Base-by-base conservation (phyloP, 2,113 vertebrate species). In the Eublepharis macularius region DNA sequence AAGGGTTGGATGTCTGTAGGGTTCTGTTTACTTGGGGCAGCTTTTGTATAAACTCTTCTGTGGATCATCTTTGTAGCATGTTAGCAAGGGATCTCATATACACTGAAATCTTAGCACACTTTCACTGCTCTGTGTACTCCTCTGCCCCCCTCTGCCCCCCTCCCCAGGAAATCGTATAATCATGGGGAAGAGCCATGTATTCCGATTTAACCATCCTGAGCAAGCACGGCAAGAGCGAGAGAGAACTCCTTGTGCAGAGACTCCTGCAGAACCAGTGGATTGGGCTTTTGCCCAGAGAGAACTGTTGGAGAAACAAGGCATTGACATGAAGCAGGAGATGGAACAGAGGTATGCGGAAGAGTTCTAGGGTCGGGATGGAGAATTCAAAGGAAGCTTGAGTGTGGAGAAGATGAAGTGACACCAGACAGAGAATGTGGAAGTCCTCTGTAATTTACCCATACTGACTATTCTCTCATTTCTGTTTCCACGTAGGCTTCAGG, bases 251-350 rank as follows among this genome's bases (percentile, higher is more conserved):
- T 98, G 98, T 0, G 97, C 98, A 0, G 98, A 99, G 86, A 98
- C 98, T 0, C 98, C 98, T 0, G 95, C 95, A 0, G 98, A 99
- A 94, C 98, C 98, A 0, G 98, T 99, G 88, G 98, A 99, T 96
- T 99, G 98, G 99, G 98, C 98, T 16, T 99, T 99, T 0, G 98
- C 98, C 26, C 98, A 99, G 94, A 96, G 98, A 0, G 98, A 99
- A 94, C 96, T 99, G 86, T 96, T 99, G 92, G 99, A 99, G 66
- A 99, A 99, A 86, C 98, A 99, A 92, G 99, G 99, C 92, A 99
- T 99, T 0, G 98, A 99, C 95, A 99, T 99, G 98, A 99, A 99
- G 90, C 98, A 98, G 93, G 98, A 99, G 94, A 99, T 99, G 99
- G 98, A 99, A 82, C 98, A 99, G 91, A 97, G 99, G 99, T 99